These are phyloP conservation scores for Thalassarche chlororhynchos DNA, from an alignment of 2,113 vertebrate species.

Conservation along the genomic window DNA sequence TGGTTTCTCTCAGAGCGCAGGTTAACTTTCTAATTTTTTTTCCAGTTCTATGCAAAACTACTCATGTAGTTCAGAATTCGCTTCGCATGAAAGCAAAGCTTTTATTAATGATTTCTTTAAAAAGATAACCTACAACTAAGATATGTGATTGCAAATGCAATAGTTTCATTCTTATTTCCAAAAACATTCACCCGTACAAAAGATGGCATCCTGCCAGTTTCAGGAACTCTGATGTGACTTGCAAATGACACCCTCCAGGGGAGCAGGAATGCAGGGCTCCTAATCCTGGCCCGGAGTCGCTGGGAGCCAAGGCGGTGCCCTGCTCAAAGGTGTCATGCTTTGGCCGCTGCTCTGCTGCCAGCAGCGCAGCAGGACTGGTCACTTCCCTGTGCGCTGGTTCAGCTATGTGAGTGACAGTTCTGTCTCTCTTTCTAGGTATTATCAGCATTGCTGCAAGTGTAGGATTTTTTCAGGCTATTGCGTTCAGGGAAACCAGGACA, in stretches of 20 bases:
- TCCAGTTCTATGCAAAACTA: not conserved
- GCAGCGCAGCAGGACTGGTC: not conserved
- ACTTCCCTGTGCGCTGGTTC: not conserved
- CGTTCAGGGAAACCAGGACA: not conserved
- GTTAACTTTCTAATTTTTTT: not conserved
- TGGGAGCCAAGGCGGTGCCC: not conserved
- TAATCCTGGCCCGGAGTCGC: not conserved
- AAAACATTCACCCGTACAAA: not conserved
- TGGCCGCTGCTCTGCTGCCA: not conserved
- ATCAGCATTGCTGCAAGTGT: not conserved
- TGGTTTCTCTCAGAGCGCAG: not conserved
- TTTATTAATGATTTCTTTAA: not conserved
- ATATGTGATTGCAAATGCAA: not conserved
- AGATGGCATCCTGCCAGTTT: not conserved
- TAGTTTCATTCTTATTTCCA: not conserved
- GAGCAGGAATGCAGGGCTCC: not conserved
- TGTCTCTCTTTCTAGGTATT: too few relatives aligned
- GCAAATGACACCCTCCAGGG: not conserved
- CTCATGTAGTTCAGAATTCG: not conserved
- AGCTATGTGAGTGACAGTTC: not conserved
- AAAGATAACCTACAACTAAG: not conserved
- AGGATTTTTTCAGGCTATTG: not conserved
- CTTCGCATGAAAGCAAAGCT: not conserved
- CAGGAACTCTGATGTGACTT: not conserved
- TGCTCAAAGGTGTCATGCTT: not conserved